phyloP scores from a whole-genome alignment of 1,140 invertebrate genomes.

The Drosophila pseudoobscura region DNA sequence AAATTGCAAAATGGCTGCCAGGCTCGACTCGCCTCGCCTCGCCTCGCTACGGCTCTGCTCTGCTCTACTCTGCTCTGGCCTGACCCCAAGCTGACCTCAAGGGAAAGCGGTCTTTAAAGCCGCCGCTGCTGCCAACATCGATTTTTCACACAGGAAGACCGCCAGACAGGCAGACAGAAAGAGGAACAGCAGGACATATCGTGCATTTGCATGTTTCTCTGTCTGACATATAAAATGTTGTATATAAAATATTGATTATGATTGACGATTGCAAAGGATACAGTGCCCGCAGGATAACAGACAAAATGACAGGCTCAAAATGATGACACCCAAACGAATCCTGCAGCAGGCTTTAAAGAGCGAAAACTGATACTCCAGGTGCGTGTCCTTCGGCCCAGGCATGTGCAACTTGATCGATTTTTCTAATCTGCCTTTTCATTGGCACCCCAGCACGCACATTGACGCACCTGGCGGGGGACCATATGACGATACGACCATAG shows the following conservation, averaged over 20 bases:
- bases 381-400: too few relatives aligned
- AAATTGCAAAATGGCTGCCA: constrained; percentile 71
- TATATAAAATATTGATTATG: constrained; percentile 75
- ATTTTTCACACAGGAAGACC: constrained; percentile 53
- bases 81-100: constrained; percentile 63
- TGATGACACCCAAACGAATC: constrained; percentile 6
- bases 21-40: constrained; percentile 7
- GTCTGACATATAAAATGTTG: constrained; percentile 58
- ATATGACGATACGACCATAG: neutral
- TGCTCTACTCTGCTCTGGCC: constrained; percentile 24
- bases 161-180: constrained; percentile 18
- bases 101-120: constrained; percentile 45
- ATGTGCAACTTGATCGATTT: constrained; percentile 57
- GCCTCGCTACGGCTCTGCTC: constrained; percentile 10
- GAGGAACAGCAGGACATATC: too few relatives aligned
- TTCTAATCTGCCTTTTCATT: constrained; percentile 49
- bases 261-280: constrained; percentile 49
- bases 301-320: too few relatives aligned
- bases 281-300: constrained; percentile 42
- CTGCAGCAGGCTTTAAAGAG: neutral
- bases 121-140: constrained; percentile 43
- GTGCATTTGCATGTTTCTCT: constrained; percentile 21
- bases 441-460: constrained; percentile 43
- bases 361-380: neutral
- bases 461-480: constrained; percentile 41